These are phyloP conservation scores for Ramazzottius varieornatus DNA, from an alignment of 2,888 invertebrate species.

Conservation along the genomic window DNA sequence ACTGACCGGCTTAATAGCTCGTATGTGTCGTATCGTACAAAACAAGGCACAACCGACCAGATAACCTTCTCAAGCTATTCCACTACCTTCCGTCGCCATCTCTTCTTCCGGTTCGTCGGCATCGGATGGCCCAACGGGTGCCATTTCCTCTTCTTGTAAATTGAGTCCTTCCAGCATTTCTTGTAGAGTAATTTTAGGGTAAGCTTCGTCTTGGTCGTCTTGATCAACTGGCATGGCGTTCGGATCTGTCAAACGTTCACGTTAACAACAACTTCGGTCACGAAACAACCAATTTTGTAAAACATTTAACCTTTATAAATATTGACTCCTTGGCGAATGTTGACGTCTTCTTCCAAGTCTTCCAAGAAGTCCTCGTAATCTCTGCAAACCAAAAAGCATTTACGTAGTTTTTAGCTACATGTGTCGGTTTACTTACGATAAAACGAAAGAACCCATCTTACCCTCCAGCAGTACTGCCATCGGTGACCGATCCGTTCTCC, in stretches of 20 bases:
- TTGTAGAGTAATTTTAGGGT: slow-evolving; percentile 13
- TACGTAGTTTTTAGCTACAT: slow-evolving; percentile 6
- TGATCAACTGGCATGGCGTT: slow-evolving; percentile 9
- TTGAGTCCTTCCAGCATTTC: slow-evolving; percentile 20
- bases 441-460: neutral
- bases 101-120: neutral
- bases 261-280: neutral
- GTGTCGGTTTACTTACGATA: neutral
- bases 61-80: slow-evolving; percentile 10
- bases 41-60: slow-evolving; percentile 12
- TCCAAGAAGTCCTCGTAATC: slow-evolving; percentile 87
- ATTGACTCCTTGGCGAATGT: slow-evolving; percentile 64
- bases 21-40: slow-evolving; percentile 33
- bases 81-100: neutral
- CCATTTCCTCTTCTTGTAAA: slow-evolving; percentile 14
- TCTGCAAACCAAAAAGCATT: slow-evolving; percentile 27
- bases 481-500: neutral
- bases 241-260: neutral
- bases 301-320: slow-evolving; percentile 38
- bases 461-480: neutral
- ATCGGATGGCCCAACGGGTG: neutral
- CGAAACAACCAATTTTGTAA: neutral
- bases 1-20: slow-evolving; percentile 59
- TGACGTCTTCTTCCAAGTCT: slow-evolving; percentile 80
- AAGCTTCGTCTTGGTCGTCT: slow-evolving; percentile 10